A percentile compares a stretch with the other conserved stretches of the same genome.
These are phyloP conservation scores for Aphis craccivora DNA, from an alignment of 1,140 invertebrate species.

Conservation along the genomic window DNA sequence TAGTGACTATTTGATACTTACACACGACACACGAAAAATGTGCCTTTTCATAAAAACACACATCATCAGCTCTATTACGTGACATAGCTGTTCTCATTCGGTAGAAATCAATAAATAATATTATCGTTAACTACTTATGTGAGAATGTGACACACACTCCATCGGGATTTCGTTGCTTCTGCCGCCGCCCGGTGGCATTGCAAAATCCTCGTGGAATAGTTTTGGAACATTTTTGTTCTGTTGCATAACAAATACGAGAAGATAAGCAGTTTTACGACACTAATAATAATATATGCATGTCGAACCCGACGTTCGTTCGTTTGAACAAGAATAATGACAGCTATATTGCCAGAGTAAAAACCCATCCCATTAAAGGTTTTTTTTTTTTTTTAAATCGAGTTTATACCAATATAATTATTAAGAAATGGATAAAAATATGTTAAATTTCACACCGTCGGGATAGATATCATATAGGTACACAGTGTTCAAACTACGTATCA, in stretches of 20 bases:
- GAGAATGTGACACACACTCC: not conserved
- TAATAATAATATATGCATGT: not conserved
- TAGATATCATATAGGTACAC: not conserved
- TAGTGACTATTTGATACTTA: not conserved
- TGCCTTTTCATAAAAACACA: not conserved
- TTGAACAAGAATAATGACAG: not conserved
- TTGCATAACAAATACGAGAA: not conserved
- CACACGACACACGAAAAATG: not conserved
- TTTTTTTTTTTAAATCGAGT: not conserved
- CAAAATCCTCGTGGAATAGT: not conserved
- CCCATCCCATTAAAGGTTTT: not conserved
- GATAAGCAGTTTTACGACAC: not conserved
- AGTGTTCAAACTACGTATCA: not conserved
- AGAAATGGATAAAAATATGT: not conserved
- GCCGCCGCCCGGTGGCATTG: not conserved
- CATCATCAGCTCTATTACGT: not conserved
- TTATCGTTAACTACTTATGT: not conserved
- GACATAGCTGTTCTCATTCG: not conserved
- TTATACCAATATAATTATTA: not conserved
- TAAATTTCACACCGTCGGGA: not conserved
- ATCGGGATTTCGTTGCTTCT: constrained; percentile 12
- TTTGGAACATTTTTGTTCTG: not conserved
- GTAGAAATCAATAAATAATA: not conserved
- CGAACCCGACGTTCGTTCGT: not conserved
- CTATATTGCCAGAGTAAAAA: not conserved